phyloP scores from a whole-genome alignment of 2,797 vertebrate genomes.

The Cynodonichthys magdalenae region DNA sequence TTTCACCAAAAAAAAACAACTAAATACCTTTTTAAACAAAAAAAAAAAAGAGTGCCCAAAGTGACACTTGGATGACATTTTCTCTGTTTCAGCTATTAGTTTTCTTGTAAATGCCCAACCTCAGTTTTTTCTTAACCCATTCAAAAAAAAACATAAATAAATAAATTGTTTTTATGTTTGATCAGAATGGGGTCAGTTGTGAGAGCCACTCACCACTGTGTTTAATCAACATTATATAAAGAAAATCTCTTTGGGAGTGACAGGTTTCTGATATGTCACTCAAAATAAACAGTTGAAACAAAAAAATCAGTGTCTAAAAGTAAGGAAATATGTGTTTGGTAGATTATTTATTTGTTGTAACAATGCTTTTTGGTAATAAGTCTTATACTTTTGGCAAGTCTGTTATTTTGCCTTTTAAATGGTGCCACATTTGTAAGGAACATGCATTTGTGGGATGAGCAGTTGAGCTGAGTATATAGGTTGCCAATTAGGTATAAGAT shows the following conservation, averaged over 20 bases:
- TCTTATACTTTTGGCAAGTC: too few species aligned
- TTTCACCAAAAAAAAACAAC: not conserved
- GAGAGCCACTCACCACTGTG: conserved; percentile 69
- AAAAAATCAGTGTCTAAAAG: too few species aligned
- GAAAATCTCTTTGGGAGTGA: conserved; percentile 68
- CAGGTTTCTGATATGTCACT: too few species aligned
- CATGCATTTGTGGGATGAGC: too few species aligned
- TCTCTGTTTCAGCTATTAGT: conserved; percentile 58
- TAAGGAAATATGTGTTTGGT: too few species aligned
- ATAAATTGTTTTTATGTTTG: conserved; percentile 77
- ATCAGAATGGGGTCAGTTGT: conserved; percentile 77
- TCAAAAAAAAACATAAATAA: conserved; percentile 52
- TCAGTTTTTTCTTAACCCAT: conserved; percentile 72
- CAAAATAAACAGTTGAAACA: too few species aligned
- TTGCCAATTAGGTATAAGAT: too few species aligned
- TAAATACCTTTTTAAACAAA: not conserved
- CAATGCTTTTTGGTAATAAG: too few species aligned
- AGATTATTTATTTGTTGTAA: too few species aligned
- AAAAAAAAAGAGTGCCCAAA: not conserved
- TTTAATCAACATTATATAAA: conserved; percentile 79
- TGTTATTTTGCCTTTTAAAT: too few species aligned
- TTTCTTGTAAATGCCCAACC: conserved; percentile 52
- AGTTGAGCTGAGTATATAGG: too few species aligned
- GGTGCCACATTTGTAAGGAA: too few species aligned
- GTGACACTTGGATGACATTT: conserved; percentile 29